Evolutionary conservation across 2,888 invertebrate genomes (phyloP), one percentile per base, ranked within the genome.

Genomic region (Coremacera marginata): DNA sequence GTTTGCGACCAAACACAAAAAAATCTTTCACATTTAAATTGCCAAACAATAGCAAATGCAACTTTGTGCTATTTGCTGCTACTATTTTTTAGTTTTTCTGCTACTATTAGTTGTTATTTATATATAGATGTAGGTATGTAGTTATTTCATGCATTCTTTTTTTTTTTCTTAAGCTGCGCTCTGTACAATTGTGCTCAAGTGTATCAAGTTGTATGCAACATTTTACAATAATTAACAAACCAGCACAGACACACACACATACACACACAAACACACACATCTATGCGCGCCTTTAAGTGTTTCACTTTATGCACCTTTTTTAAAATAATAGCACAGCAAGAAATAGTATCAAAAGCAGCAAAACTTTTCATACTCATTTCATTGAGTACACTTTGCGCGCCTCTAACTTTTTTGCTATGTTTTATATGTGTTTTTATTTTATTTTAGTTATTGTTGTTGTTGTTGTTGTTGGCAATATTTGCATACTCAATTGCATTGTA

Each of bases 401-500:
- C 9, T 49, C 14, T 14, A n/a, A 19, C 25, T 52, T 70, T 52
- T 70, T 52, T 52, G 9, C 25, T 70, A 25, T 57, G 5, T 60
- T 71, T 62, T 0, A 44, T 44, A 1, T 72, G 60, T 9, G 51
- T 73, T 34, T 27, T 8, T 14, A 4, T 16, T 31, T n/a, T 34
- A 80, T 44, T 44, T 81, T 85, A 85, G 37, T 37, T 37, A 8
- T 37, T 37, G 37, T 37, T n/a, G n/a, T n/a, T 44, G 44, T 14
- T 44, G 44, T 44, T 44, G 44, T 44, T 44, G 44, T 44, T 44
- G 44, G 87, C 87, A 87, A 87, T 87, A 87, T 87, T 87, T 87
- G 87, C 87, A 87, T 87, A 87, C 86, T 87, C 87, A 87, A 87
- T 87, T 87, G 87, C 87, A 87, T 87, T 87, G 87, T 86, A 85